Percentiles rank a stretch among this genome's conserved stretches.
phyloP scores from a whole-genome alignment of 2,888 invertebrate species.

The Acheta domesticus region DNA sequence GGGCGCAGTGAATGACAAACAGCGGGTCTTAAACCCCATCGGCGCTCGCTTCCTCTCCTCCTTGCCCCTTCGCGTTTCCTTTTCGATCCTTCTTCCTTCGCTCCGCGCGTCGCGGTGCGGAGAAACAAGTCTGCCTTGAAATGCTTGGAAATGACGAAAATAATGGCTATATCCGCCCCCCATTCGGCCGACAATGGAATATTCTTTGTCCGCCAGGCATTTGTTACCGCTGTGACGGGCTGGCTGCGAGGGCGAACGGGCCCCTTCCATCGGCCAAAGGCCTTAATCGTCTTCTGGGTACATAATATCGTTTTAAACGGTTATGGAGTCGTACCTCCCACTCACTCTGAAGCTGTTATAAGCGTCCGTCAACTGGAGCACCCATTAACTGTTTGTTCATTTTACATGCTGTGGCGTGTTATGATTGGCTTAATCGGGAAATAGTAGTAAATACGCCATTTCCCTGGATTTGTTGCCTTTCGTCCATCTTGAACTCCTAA shows the following conservation, averaged over 20 bases:
- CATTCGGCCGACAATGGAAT: background rate
- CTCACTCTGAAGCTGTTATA: too few species aligned
- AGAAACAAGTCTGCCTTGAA: conserved; percentile 9
- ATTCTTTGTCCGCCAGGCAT: background rate
- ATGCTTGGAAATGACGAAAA: conserved; percentile 18
- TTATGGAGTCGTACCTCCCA: background rate
- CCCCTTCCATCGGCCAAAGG: background rate
- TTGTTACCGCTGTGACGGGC: background rate
- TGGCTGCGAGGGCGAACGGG: too few species aligned
- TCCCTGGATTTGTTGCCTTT: too few species aligned
- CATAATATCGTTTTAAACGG: background rate
- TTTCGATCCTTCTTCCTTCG: background rate
- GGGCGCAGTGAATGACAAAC: conserved; percentile 4
- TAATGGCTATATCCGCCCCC: conserved; percentile 18
- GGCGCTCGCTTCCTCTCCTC: background rate
- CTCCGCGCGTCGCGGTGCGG: background rate
- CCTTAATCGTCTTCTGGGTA: background rate
- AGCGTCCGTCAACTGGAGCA: too few species aligned
- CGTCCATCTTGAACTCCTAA: too few species aligned
- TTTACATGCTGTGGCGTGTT: too few species aligned
- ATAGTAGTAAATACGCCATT: too few species aligned
- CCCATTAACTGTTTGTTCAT: too few species aligned
- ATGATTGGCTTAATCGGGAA: too few species aligned
- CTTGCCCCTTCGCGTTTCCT: background rate
- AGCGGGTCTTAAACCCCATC: background rate